A percentile compares a stretch with the other conserved stretches of the same genome.
Conservation (phyloP, 64 coral and sea anemone genomes). For the Montipora cactus region DNA sequence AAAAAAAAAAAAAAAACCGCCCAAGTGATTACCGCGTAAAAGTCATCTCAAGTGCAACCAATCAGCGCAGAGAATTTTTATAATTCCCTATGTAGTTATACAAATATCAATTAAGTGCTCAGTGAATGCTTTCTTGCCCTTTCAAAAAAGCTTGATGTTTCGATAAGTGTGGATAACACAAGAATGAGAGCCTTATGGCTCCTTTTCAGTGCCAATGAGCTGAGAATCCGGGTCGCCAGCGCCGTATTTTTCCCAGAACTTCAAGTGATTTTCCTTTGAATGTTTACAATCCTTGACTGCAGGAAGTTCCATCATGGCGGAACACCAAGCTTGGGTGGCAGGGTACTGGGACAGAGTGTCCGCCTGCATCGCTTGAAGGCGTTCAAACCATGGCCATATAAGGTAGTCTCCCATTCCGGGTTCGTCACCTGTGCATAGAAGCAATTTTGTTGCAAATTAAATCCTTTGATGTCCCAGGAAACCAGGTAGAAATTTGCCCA, state of each 20-base stretch:
- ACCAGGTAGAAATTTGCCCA: too few species aligned
- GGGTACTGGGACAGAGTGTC: neutral
- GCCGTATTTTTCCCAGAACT: neutral
- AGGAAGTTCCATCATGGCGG: neutral
- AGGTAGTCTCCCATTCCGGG: slow-evolving; percentile 42
- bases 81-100: too few species aligned
- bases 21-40: too few species aligned
- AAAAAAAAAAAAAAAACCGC: too few species aligned
- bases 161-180: too few species aligned
- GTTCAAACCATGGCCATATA: slow-evolving; percentile 44
- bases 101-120: too few species aligned
- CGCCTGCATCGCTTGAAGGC: neutral
- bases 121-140: too few species aligned
- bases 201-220: neutral
- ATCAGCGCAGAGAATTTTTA: too few species aligned
- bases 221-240: neutral
- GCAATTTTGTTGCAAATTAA: neutral
- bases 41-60: too few species aligned
- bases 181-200: neutral
- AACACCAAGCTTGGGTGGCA: neutral
- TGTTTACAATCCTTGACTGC: slow-evolving; percentile 34
- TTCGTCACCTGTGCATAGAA: neutral
- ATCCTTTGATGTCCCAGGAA: too few species aligned
- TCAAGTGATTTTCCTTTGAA: neutral
- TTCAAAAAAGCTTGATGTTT: neutral